These are phyloP conservation scores for Pardosa pseudoannulata DNA, from an alignment of 2,888 invertebrate genomes.

Conservation along the genomic window DNA sequence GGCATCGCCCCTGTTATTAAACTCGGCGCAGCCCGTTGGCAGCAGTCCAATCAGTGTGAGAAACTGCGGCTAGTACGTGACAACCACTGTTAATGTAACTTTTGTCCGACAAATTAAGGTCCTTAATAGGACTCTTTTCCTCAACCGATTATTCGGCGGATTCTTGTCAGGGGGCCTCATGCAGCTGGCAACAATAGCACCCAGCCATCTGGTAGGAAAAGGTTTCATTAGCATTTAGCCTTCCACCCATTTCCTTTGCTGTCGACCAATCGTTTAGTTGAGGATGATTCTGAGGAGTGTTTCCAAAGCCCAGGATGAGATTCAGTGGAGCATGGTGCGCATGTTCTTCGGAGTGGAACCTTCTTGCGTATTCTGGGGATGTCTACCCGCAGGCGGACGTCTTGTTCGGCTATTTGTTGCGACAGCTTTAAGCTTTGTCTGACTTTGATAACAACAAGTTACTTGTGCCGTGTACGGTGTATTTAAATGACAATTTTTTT, in stretches of 20 bases:
- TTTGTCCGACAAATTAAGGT: slow-evolving; percentile 31
- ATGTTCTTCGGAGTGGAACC: slow-evolving; percentile 31
- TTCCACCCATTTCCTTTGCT: slow-evolving; percentile 44
- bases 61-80: slow-evolving; percentile 60
- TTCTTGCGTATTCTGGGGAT: neutral
- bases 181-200: slow-evolving; percentile 14
- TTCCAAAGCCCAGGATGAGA: slow-evolving; percentile 1
- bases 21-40: neutral
- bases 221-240: slow-evolving; percentile 53
- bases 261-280: slow-evolving; percentile 51
- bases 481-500: neutral
- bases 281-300: slow-evolving; percentile 40
- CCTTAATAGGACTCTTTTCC: neutral
- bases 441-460: slow-evolving; percentile 15
- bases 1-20: slow-evolving; percentile 16
- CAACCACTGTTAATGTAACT: slow-evolving; percentile 28
- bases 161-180: neutral
- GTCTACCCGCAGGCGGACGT: slow-evolving; percentile 1
- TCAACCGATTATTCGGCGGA: slow-evolving; percentile 5
- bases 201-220: neutral
- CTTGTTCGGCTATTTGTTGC: slow-evolving; percentile 48
- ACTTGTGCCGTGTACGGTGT: neutral
- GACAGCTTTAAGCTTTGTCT: slow-evolving; percentile 21
- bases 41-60: neutral
- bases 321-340: slow-evolving; percentile 49